Evolutionary conservation across 2,888 invertebrate species (phyloP).

Genomic region (Trimorus sp.): DNA sequence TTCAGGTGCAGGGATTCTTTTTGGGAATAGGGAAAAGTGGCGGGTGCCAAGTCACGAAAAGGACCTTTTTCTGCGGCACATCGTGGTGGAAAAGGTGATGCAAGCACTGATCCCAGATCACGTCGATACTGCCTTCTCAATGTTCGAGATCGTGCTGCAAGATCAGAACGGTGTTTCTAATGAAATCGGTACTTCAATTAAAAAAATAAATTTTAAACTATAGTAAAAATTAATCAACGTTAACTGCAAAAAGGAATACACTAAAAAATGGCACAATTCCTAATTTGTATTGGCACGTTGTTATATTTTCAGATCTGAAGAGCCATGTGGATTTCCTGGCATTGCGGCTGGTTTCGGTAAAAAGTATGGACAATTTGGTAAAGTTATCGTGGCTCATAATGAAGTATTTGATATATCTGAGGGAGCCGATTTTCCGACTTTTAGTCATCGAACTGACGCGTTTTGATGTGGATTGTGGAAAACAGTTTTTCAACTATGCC

Average conservation of each 20-base stretch:
- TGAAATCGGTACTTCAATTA: slow-evolving; percentile 46
- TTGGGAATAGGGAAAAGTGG: slow-evolving; percentile 27
- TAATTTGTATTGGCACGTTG: too few relatives aligned
- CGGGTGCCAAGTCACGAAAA: slow-evolving; percentile 9
- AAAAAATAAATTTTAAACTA: background rate
- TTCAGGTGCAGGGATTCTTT: slow-evolving; percentile 30
- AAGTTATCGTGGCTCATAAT: slow-evolving; percentile 20
- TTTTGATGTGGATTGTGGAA: slow-evolving; percentile 20
- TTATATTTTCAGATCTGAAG: too few relatives aligned
- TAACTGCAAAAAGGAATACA: too few relatives aligned
- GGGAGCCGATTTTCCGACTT: slow-evolving; percentile 16
- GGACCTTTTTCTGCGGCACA: slow-evolving; percentile 26
- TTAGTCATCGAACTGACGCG: slow-evolving; percentile 20
- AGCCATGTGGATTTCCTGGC: background rate
- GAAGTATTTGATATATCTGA: slow-evolving; percentile 22
- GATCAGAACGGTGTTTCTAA: slow-evolving; percentile 36
- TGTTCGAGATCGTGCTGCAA: slow-evolving; percentile 36
- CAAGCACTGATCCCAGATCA: slow-evolving; percentile 32
- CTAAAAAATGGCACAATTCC: too few relatives aligned
- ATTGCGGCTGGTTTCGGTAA: background rate
- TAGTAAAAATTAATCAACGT: too few relatives aligned
- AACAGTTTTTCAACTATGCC: slow-evolving; percentile 35
- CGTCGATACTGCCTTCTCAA: slow-evolving; percentile 19
- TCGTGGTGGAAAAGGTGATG: slow-evolving; percentile 21
- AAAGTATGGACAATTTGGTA: slow-evolving; percentile 1